These are phyloP conservation scores for Thalassoma bifasciatum DNA, from an alignment of 2,113 vertebrate genomes.

Conservation along the genomic window DNA sequence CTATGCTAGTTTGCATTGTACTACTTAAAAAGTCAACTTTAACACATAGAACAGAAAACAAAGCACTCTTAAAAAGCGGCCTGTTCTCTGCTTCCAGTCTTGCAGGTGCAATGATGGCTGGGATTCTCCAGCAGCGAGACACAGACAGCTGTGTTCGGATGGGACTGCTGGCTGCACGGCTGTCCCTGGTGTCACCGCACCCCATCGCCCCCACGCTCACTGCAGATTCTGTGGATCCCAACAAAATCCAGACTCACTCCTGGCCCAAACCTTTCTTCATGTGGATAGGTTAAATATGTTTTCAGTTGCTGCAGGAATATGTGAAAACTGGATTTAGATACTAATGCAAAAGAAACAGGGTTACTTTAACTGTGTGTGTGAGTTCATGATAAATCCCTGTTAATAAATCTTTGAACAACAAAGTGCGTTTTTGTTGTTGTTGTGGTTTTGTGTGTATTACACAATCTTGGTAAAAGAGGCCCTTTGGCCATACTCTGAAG, in stretches of 20 bases:
- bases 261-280: conserved; percentile 78
- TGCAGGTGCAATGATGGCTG: conserved; percentile 87
- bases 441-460: not conserved
- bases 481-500: not conserved
- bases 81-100: conserved; percentile 77
- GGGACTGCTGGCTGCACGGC: conserved; percentile 84
- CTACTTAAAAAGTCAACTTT: not conserved
- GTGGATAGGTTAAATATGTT: conserved; percentile 68
- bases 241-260: conserved; percentile 58
- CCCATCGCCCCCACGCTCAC: conserved; percentile 82
- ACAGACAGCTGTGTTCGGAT: conserved; percentile 85
- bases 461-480: not conserved
- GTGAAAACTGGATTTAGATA: not conserved
- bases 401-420: conserved; percentile 1
- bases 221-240: conserved; percentile 74
- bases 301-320: not conserved
- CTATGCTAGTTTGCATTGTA: not conserved
- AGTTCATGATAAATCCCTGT: not conserved
- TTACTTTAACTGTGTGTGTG: not conserved
- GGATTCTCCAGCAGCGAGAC: conserved; percentile 81
- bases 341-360: too few species aligned
- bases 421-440: not conserved
- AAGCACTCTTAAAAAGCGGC: not conserved
- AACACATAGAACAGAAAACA: not conserved
- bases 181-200: conserved; percentile 83